These are phyloP conservation scores for Andrena haemorrhoa DNA, from an alignment of 2,888 invertebrate genomes.

Conservation along the genomic window DNA sequence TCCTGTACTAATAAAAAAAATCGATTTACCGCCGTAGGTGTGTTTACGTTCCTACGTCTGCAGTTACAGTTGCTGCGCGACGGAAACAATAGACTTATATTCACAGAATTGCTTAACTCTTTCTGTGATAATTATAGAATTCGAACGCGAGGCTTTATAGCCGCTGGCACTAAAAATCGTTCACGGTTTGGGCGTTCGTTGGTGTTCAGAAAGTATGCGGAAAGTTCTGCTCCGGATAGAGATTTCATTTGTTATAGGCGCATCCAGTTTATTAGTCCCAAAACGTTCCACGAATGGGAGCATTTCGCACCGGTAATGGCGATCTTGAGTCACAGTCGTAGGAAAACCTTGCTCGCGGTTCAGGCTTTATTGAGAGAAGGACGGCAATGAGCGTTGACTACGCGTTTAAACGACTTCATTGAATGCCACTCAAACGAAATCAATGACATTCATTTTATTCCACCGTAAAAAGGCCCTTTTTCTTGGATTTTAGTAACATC, in stretches of 20 bases:
- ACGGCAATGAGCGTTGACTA: background rate
- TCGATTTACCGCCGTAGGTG: conserved; percentile 13
- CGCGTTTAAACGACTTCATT: conserved; percentile 18
- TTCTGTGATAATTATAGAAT: background rate
- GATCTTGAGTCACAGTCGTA: background rate
- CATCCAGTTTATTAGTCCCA: background rate
- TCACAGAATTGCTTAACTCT: background rate
- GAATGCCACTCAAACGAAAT: conserved; percentile 2
- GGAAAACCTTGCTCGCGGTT: conserved; percentile 5
- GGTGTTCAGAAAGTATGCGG: too few relatives aligned
- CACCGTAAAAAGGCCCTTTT: background rate
- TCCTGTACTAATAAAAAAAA: conserved; percentile 22
- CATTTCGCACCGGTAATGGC: conserved; percentile 1
- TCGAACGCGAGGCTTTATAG: background rate
- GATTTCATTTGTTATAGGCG: background rate
- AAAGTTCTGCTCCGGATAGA: background rate
- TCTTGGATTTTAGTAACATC: background rate
- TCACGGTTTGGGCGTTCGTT: too few relatives aligned
- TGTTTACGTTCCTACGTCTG: conserved; percentile 7
- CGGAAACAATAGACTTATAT: background rate
- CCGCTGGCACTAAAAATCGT: too few relatives aligned
- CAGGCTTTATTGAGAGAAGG: conserved; percentile 6
- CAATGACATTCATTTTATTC: background rate
- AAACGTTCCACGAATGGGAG: conserved; percentile 8
- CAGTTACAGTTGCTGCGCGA: background rate